Base-by-base conservation (phyloP, 2,113 vertebrate genomes). In the Salvelinus namaycush region DNA sequence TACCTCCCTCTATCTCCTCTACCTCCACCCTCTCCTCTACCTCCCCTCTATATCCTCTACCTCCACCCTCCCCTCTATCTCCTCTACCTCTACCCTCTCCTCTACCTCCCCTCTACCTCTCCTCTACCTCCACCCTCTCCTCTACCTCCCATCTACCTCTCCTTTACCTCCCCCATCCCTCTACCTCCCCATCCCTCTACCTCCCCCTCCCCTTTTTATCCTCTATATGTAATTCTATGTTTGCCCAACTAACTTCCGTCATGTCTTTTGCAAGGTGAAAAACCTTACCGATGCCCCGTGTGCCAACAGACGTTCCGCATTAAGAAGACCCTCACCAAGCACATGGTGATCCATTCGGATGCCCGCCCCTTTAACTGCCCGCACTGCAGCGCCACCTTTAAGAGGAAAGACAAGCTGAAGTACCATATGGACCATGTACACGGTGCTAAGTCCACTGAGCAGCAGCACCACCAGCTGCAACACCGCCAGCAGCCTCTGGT, bases 321-420 rank as follows among this genome's bases (percentile, higher is more conserved):
- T 88, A 99, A 99, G 94, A 99, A 99, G 91, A 99, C 98, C 0
- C 83, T 99, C 90, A 98, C 96, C 0, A 99, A 99, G 87, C 98
- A 99, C 92, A 95, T 99, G 94, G 98, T 99, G 83, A 99, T 97
- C 85, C 98, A 99, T 88, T 99, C 97, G 14, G 98, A 99, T 59
- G 96, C 96, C 22, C 96, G 98, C 4, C 98, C 98, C 67, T 99
- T 98, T 78, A 98, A 95, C 92, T 99, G 98, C 83, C 95, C 95
- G 2, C 96, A 97, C 85, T 99, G 98, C 87, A 96, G 94, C 64
- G 96, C 98, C 80, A 97, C 96, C 2, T 99, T 99, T 81, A 99
- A 99, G 83, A 91, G 97, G 71, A 99, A 99, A 71, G 98, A 99
- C 92, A 99, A 99, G 80, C 91, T 99, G 29, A 99, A 99, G 81